phyloP scores from a whole-genome alignment of 2,797 vertebrate genomes.

The Chloroceryle inda region DNA sequence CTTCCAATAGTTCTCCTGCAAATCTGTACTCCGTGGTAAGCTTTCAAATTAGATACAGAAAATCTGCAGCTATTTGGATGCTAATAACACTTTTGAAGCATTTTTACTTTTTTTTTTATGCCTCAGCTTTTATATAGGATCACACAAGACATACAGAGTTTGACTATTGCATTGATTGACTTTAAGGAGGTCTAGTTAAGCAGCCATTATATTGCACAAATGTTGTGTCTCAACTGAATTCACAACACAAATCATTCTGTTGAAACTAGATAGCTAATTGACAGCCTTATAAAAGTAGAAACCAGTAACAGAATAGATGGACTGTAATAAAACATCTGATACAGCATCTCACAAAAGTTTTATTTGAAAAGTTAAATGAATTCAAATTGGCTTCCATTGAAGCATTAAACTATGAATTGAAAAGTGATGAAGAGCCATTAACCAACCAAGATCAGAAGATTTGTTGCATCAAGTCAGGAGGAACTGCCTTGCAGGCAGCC shows the following conservation, averaged over 20 bases:
- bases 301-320: slow-evolving; percentile 50
- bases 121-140: background rate
- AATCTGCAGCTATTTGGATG: background rate
- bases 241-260: slow-evolving; percentile 54
- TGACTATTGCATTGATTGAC: slow-evolving; percentile 6
- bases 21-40: background rate
- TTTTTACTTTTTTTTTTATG: background rate
- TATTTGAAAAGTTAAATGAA: slow-evolving; percentile 66
- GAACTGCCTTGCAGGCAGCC: background rate
- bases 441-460: slow-evolving; percentile 14
- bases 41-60: background rate
- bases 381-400: slow-evolving; percentile 65
- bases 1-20: background rate
- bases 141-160: background rate
- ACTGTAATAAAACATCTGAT: slow-evolving; percentile 67
- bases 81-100: background rate
- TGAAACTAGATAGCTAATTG: slow-evolving; percentile 51
- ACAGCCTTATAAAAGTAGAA: slow-evolving; percentile 44
- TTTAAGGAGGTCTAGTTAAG: slow-evolving; percentile 26
- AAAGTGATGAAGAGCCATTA: slow-evolving; percentile 65
- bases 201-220: slow-evolving; percentile 40
- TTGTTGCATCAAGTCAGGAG: slow-evolving; percentile 9
- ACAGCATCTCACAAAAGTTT: slow-evolving; percentile 60
- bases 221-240: slow-evolving; percentile 45
- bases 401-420: slow-evolving; percentile 66